Evolutionary conservation across 2,888 invertebrate genomes (phyloP).

Genomic region (Drosophila infuscata): DNA sequence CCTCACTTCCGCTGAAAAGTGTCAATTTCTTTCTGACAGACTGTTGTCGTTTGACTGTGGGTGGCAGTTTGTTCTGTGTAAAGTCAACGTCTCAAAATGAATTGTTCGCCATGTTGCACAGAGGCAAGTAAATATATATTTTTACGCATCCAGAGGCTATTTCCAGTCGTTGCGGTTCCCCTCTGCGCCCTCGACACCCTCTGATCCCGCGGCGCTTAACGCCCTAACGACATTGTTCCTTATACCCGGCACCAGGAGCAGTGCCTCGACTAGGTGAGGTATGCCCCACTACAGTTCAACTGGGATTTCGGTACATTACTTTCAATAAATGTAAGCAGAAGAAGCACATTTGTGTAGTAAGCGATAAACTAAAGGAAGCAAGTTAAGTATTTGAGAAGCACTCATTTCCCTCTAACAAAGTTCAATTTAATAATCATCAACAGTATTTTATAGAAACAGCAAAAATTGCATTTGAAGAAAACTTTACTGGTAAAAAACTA

Average conservation of each 20-base stretch:
- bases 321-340: background rate
- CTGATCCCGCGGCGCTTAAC: constrained; percentile 9
- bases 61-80: background rate
- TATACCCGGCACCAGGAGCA: constrained; percentile 14
- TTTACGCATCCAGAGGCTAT: constrained; percentile 41
- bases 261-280: background rate
- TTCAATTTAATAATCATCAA: background rate
- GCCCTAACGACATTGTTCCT: constrained; percentile 20
- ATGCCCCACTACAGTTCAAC: background rate
- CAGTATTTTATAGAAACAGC: too few species aligned
- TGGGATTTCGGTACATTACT: background rate
- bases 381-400: background rate
- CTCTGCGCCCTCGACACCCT: background rate
- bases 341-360: too few species aligned
- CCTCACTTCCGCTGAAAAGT: constrained; percentile 38
- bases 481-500: background rate
- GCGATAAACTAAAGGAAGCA: background rate
- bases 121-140: constrained; percentile 55
- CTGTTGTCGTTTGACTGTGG: constrained; percentile 3
- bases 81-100: constrained; percentile 38
- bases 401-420: background rate
- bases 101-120: constrained; percentile 49
- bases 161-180: constrained; percentile 7
- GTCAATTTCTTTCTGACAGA: constrained; percentile 56
- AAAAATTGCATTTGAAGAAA: background rate